Evolutionary conservation across 1,140 invertebrate genomes (phyloP).

Genomic region (Drosophila parabipectinata): DNA sequence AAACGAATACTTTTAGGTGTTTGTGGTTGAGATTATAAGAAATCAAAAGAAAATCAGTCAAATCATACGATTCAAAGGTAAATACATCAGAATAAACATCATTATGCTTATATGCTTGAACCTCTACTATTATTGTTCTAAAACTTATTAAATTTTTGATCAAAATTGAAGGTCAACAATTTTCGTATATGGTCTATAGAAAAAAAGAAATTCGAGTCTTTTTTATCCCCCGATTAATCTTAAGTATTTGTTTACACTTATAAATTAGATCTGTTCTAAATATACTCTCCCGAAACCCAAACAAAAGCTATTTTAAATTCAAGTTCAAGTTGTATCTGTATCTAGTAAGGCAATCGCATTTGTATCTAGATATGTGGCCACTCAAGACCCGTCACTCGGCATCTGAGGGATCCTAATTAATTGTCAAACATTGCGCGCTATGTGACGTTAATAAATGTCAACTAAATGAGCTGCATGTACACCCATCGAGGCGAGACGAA

Average conservation of each 20-base stretch:
- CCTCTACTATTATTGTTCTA: too few species aligned
- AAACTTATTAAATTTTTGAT: too few species aligned
- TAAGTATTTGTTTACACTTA: slow-evolving; percentile 15
- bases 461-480: slow-evolving; percentile 81
- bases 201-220: too few species aligned
- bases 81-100: too few species aligned
- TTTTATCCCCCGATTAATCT: too few species aligned
- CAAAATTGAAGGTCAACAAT: too few species aligned
- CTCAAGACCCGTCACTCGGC: slow-evolving; percentile 45
- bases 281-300: background rate
- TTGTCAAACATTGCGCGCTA: slow-evolving; percentile 80
- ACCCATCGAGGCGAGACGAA: slow-evolving; percentile 43
- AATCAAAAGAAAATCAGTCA: background rate
- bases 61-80: background rate
- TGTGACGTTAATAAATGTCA: slow-evolving; percentile 82
- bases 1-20: slow-evolving; percentile 21
- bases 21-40: slow-evolving; percentile 15
- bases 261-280: slow-evolving; percentile 52
- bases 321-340: slow-evolving; percentile 35
- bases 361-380: slow-evolving; percentile 8
- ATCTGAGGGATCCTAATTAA: slow-evolving; percentile 70
- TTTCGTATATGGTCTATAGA: too few species aligned
- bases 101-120: too few species aligned
- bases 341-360: background rate
- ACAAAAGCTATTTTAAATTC: slow-evolving; percentile 23